These are phyloP conservation scores for Unio delphinus DNA, from an alignment of 2,888 invertebrate genomes.

Conservation along the genomic window DNA sequence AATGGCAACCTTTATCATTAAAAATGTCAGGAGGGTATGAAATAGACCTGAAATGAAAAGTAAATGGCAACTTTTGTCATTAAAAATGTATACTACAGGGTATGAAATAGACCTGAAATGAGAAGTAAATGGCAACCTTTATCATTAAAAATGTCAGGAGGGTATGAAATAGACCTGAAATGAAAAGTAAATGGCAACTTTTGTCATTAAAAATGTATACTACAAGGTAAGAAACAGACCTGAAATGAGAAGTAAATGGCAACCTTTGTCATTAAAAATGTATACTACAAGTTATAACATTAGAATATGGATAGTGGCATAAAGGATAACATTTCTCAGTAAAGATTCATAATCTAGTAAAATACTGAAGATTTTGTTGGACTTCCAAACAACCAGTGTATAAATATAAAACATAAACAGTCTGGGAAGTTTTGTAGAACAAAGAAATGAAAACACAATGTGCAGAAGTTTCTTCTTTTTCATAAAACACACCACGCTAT, in stretches of 20 bases:
- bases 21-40: conserved; percentile 70
- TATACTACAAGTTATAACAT: too few relatives aligned
- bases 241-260: conserved; percentile 33
- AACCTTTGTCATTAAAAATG: background rate
- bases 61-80: background rate
- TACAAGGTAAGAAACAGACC: conserved; percentile 72
- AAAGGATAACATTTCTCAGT: too few relatives aligned
- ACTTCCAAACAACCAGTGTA: too few relatives aligned
- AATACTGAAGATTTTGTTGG: too few relatives aligned
- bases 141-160: conserved; percentile 48
- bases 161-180: conserved; percentile 73
- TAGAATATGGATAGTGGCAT: too few relatives aligned
- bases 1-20: background rate
- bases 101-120: conserved; percentile 72
- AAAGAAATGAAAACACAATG: too few relatives aligned
- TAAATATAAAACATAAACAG: too few relatives aligned
- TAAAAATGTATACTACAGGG: conserved; percentile 44
- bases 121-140: background rate
- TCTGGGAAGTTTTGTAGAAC: too few relatives aligned
- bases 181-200: conserved; percentile 2
- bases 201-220: too few relatives aligned
- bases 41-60: conserved; percentile 68
- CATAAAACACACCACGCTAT: too few relatives aligned
- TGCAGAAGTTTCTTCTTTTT: too few relatives aligned
- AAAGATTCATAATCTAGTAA: too few relatives aligned